Evolutionary conservation across 2,113 vertebrate genomes (phyloP), one percentile per base, ranked within the genome.

Genomic region (Butastur rufipennis): DNA sequence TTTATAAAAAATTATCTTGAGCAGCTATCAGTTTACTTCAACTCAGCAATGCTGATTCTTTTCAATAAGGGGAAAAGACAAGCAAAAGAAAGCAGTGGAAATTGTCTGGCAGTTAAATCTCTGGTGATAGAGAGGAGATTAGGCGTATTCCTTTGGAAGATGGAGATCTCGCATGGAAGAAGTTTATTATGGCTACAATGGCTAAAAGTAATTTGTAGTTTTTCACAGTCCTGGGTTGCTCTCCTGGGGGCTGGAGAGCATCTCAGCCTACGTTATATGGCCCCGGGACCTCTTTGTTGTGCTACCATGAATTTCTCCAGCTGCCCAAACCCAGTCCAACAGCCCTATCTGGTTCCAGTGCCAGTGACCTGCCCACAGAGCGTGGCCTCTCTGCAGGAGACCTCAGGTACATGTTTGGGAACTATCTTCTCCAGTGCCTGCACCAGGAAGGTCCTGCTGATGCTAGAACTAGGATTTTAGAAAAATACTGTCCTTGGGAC

Each of bases 1-100:
- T 93, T 83, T 83, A 81, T 86, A 68, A 90, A 79, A 94, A 94
- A 16, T 43, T 93, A 95, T 95, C 95, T 91, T 43, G 27, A 50
- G 66, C 75, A 94, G 66, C 56, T 89, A 92, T 97, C 95, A 26
- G 67, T 94, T 95, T 86, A 40, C n/a, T 89, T 89, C 84, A 93
- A 2, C 29, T 91, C 13, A 6, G 58, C 63, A 55, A 16, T 50
- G 45, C 48, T 72, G 62, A 65, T 79, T 78, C 40, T 84, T 75
- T 93, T 50, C 72, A 82, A 4, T 42, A 71, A 47, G 34, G 17
- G 61, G 58, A 16, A 47, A 58, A 81, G 77, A 56, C 29, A 40
- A 71, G 36, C 34, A 27, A 38, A 29, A 85, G 67, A 61, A 95
- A 72, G 74, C 18, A 53, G 40, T 6, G 75, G 77, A 68, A 86